Conservation (phyloP, 2,113 vertebrate species). For the Oncorhynchus kisutch region DNA sequence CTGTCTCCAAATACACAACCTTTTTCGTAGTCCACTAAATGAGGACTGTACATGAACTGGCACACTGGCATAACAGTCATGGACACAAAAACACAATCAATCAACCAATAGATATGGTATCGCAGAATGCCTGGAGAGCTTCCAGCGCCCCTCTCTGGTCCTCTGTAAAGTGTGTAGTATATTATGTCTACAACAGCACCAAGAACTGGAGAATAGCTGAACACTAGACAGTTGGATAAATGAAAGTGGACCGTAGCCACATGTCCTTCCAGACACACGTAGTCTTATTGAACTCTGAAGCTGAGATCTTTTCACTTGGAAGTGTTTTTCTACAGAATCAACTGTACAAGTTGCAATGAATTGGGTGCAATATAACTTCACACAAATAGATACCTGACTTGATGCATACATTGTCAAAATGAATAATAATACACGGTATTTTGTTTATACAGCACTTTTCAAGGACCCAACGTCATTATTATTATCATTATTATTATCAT, state of each 20-base stretch:
- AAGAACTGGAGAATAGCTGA: conserved; percentile 6
- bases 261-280: not conserved
- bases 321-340: too few relatives aligned
- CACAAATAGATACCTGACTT: conserved; percentile 3
- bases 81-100: not conserved
- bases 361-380: too few relatives aligned
- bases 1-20: not conserved
- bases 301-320: too few relatives aligned
- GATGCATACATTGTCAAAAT: conserved; percentile 10
- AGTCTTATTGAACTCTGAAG: too few relatives aligned
- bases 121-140: conserved; percentile 39
- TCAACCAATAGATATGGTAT: conserved; percentile 11
- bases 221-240: not conserved
- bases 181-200: conserved; percentile 9
- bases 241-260: not conserved
- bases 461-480: too few relatives aligned
- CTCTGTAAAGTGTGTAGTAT: not conserved
- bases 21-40: not conserved
- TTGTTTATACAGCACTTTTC: too few relatives aligned
- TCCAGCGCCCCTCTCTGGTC: not conserved
- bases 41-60: not conserved
- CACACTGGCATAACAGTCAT: conserved; percentile 1
- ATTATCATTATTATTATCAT: too few relatives aligned
- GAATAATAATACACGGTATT: too few relatives aligned
- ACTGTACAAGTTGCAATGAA: too few relatives aligned